Conservation (phyloP, 2,113 vertebrate species). For the Toxotes jaculatrix region DNA sequence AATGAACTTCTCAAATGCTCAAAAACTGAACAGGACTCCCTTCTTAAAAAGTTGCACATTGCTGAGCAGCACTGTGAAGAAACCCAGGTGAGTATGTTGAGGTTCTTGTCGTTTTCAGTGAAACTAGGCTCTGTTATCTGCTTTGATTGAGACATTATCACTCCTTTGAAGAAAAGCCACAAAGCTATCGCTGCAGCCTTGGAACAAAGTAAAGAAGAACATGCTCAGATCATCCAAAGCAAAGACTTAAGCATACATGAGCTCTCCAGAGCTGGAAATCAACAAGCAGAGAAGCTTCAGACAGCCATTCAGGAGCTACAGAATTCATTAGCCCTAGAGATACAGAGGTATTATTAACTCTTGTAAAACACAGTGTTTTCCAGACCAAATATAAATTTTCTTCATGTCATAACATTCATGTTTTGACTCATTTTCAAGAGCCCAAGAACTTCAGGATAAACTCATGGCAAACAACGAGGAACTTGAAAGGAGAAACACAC, state of each 20-base stretch:
- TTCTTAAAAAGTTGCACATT: conserved; percentile 85
- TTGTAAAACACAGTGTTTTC: background rate
- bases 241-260: conserved; percentile 86
- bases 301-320: conserved; percentile 79
- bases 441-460: conserved; percentile 68
- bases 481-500: conserved; percentile 63
- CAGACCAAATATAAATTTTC: background rate
- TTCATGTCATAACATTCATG: conserved; percentile 37
- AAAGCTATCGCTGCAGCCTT: conserved; percentile 82
- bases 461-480: conserved; percentile 56
- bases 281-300: conserved; percentile 82
- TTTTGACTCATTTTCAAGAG: conserved; percentile 63
- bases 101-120: background rate
- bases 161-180: conserved; percentile 79
- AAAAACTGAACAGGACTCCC: conserved; percentile 79
- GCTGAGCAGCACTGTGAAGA: conserved; percentile 83
- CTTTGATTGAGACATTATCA: conserved; percentile 41
- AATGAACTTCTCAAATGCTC: conserved; percentile 83
- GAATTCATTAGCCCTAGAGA: conserved; percentile 82
- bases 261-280: conserved; percentile 79
- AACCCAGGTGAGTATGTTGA: conserved; percentile 81
- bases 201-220: conserved; percentile 79
- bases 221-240: conserved; percentile 82
- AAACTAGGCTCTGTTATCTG: background rate
- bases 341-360: conserved; percentile 83